Percentiles rank a stretch among this genome's conserved stretches.
These are phyloP conservation scores for Nymphalis urticae DNA, from an alignment of 2,888 invertebrate species.

Conservation along the genomic window DNA sequence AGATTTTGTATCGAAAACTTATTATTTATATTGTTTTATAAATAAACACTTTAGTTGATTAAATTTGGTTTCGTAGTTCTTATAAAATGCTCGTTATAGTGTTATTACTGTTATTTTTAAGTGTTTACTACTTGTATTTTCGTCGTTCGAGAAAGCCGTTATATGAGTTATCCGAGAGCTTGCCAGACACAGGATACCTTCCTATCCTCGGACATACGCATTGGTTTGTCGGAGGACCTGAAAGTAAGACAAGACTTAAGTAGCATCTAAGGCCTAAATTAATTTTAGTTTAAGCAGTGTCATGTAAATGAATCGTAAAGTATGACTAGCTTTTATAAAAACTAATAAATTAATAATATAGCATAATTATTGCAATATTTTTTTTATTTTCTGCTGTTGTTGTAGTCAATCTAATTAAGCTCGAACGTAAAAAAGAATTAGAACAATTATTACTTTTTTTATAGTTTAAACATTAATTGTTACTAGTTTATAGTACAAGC, in stretches of 20 bases:
- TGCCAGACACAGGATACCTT: constrained; percentile 53
- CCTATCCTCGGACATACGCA: constrained; percentile 65
- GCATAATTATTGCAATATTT: no score
- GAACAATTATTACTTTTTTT: no score
- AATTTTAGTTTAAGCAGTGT: no score
- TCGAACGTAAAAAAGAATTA: no score
- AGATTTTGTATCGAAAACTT: constrained; percentile 32
- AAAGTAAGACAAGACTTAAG: constrained; percentile 52
- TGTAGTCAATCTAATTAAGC: no score
- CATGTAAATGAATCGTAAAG: no score
- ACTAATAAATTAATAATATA: background rate
- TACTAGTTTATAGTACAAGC: no score
- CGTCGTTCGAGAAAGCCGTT: constrained; percentile 53
- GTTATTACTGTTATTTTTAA: constrained; percentile 47
- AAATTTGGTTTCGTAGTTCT: background rate
- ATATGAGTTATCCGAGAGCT: constrained; percentile 53
- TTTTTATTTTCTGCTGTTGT: no score
- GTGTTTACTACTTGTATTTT: constrained; percentile 56
- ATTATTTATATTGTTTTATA: background rate
- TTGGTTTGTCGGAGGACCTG: constrained; percentile 68
- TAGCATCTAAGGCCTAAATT: no score
- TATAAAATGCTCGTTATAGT: constrained; percentile 54
- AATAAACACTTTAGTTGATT: background rate
- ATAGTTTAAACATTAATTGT: no score
- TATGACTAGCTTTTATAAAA: background rate